Base-by-base conservation (phyloP, 2,888 invertebrate genomes). In the Lasius platythorax region DNA sequence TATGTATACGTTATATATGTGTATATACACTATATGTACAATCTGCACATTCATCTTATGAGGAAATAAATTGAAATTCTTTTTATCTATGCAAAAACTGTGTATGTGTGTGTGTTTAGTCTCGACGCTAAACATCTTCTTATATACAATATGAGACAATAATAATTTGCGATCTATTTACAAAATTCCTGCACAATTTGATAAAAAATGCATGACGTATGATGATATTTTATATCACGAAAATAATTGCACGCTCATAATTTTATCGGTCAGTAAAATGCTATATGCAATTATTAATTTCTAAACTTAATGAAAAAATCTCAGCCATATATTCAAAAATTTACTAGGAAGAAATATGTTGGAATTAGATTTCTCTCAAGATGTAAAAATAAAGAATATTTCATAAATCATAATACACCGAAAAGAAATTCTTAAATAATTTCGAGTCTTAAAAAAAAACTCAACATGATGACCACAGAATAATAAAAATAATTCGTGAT, bases 11-110 rank as follows among this genome's bases (percentile, higher is more conserved):
- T 33, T 4, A 67, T 67, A 46, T 72, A 28, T 74, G 23, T 50
- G 23, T 76, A 58, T 82, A 46, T 82, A 64, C 28, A 37, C n/a
- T 76, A 68, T 88, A 84, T 90, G 79, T 88, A 90, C 90, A 89
- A 81, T 61, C 68, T 66, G 75, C 87, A 85, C 76, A 53, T 84
- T 66, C 70, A 72, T 82, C 68, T 83, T 58, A 46, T 73, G 85
- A 76, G 82, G 74, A 87, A 78, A 84, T 46, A 78, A 83, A 64
- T 67, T 33, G 64, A 82, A 81, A 50, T 83, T 86, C 67, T 58
- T 61, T 46, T 43, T 30, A 23, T 5, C 73, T 73, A 33, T 23
- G 46, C 46, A 73, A 73, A 61, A n/a, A 61, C 33, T 70, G 43
- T 68, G 28, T 63, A 63, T 63, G n/a, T 64, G 2, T 18, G 4